Percentiles rank a stretch among this genome's conserved stretches.
phyloP scores from a whole-genome alignment of 2,888 invertebrate genomes.

The Amblyjoppa fuscipennis region DNA sequence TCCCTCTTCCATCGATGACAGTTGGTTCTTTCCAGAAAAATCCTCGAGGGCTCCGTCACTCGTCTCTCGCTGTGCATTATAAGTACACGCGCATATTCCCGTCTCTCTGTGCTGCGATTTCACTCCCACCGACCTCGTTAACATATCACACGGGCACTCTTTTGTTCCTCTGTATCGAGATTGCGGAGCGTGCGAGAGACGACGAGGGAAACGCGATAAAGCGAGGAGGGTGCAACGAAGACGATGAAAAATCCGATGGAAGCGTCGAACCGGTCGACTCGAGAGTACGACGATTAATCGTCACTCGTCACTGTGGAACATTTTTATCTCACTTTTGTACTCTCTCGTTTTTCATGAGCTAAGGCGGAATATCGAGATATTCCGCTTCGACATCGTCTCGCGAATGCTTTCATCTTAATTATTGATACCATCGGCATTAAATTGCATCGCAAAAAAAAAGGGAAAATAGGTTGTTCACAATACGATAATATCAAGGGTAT shows the following conservation, averaged over 20 bases:
- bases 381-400: not conserved
- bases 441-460: conserved; percentile 7
- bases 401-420: not conserved
- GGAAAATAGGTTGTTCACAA: not conserved
- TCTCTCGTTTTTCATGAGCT: not conserved
- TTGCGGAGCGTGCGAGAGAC: conserved; percentile 16
- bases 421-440: not conserved
- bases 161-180: conserved; percentile 51
- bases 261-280: conserved; percentile 38
- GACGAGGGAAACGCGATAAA: conserved; percentile 23
- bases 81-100: not conserved
- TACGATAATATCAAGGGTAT: too few species aligned
- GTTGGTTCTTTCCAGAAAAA: conserved; percentile 19
- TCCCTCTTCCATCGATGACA: conserved; percentile 32
- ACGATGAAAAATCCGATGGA: conserved; percentile 44
- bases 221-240: conserved; percentile 42
- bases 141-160: conserved; percentile 60
- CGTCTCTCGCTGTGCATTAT: not conserved
- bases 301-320: conserved; percentile 38
- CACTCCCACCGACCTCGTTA: conserved; percentile 55
- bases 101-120: conserved; percentile 25
- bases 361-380: conserved; percentile 6
- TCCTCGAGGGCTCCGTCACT: not conserved
- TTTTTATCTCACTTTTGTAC: not conserved
- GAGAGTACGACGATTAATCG: conserved; percentile 45